phyloP scores from a whole-genome alignment of 2,113 vertebrate genomes.

The Pica pica region DNA sequence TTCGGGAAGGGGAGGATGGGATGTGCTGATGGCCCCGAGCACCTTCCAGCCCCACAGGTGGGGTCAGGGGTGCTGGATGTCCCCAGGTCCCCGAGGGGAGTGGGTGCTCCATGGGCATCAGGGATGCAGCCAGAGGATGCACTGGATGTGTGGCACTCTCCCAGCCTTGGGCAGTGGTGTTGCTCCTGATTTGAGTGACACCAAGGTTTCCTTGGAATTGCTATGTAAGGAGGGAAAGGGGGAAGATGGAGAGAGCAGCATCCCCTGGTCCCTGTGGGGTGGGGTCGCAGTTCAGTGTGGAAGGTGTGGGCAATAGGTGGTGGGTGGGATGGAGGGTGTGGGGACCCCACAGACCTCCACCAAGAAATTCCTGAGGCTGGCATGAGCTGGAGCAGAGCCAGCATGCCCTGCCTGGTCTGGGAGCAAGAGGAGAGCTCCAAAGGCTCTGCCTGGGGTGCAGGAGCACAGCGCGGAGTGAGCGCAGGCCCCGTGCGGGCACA shows the following conservation, averaged over 20 bases:
- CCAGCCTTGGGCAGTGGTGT: neutral
- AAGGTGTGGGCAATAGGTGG: neutral
- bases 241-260: neutral
- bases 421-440: neutral
- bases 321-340: neutral
- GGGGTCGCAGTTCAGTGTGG: rapidly evolving
- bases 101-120: rapidly evolving
- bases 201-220: neutral
- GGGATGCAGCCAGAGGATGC: neutral
- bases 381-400: neutral
- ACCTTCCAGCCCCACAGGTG: neutral
- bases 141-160: rapidly evolving
- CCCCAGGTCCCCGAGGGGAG: rapidly evolving
- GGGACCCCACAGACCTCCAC: neutral
- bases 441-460: neutral
- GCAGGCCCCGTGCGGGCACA: neutral
- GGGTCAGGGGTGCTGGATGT: rapidly evolving
- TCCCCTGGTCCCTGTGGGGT: rapidly evolving
- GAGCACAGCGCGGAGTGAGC: rapidly evolving
- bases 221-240: neutral
- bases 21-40: rapidly evolving
- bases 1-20: rapidly evolving
- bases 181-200: neutral
- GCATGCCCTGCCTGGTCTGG: neutral
- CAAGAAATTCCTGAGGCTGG: rapidly evolving